These are phyloP conservation scores for Rambutsinella grinnellia DNA, from an alignment of 2,888 invertebrate species.

Conservation along the genomic window DNA sequence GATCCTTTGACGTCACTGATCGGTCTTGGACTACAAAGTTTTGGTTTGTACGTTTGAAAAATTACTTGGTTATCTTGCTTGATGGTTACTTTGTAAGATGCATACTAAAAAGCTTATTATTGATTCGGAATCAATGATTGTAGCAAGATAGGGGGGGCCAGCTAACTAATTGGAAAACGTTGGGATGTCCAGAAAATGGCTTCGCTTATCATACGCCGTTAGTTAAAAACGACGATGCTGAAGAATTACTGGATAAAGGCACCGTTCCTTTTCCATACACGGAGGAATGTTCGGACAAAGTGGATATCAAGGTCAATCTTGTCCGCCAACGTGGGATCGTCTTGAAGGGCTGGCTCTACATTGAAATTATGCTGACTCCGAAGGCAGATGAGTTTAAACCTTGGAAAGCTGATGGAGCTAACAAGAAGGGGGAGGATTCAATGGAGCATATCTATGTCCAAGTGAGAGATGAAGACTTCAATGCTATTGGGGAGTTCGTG, in stretches of 20 bases:
- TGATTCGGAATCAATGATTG: too few species aligned
- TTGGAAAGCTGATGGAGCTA: not conserved
- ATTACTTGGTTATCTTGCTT: too few species aligned
- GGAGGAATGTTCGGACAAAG: not conserved
- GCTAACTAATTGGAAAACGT: too few species aligned
- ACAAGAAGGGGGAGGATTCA: not conserved
- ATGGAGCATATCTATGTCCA: conserved; percentile 9
- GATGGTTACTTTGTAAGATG: too few species aligned
- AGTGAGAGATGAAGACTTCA: conserved; percentile 24
- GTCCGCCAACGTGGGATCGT: too few species aligned
- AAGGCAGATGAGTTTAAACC: not conserved
- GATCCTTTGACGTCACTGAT: too few species aligned
- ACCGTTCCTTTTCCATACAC: not conserved
- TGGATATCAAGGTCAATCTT: conserved; percentile 11
- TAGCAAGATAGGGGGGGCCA: too few species aligned
- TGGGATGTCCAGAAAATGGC: too few species aligned
- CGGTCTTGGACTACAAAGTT: too few species aligned
- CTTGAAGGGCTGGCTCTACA: conserved; percentile 19
- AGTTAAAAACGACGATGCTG: not conserved
- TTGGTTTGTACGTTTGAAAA: too few species aligned
- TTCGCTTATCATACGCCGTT: too few species aligned
- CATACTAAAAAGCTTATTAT: too few species aligned
- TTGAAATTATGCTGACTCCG: conserved; percentile 9
- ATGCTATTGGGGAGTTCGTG: conserved; percentile 31
- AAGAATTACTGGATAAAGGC: not conserved